These are phyloP conservation scores for Subacronicta megacephala DNA, from an alignment of 2,888 invertebrate species.

Conservation along the genomic window DNA sequence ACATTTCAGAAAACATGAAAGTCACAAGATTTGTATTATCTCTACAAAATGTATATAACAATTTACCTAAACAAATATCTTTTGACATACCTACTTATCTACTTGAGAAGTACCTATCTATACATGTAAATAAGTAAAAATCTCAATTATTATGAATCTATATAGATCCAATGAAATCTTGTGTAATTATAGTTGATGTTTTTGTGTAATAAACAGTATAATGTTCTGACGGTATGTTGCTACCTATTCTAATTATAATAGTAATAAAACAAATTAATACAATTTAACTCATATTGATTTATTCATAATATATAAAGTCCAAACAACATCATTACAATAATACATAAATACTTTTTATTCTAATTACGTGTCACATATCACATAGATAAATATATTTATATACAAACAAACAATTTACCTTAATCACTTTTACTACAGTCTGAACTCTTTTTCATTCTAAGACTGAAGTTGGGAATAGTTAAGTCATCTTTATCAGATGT, in stretches of 20 bases:
- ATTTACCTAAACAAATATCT: constrained; percentile 3
- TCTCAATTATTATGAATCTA: not conserved
- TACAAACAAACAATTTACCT: constrained; percentile 52
- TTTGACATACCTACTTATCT: constrained; percentile 1
- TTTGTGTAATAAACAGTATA: constrained; percentile 29
- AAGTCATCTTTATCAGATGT: constrained; percentile 85
- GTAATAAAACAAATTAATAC: constrained; percentile 17
- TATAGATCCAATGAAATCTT: constrained; percentile 36
- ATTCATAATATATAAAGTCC: constrained; percentile 53
- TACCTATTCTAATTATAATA: constrained; percentile 30
- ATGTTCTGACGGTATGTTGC: constrained; percentile 16
- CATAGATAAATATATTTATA: constrained; percentile 50
- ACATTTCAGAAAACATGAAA: constrained; percentile 23
- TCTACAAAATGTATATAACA: constrained; percentile 4
- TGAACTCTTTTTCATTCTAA: constrained; percentile 76
- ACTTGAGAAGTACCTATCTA: no score
- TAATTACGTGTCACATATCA: constrained; percentile 36
- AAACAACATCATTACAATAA: constrained; percentile 46
- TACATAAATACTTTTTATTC: constrained; percentile 37
- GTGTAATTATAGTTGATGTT: constrained; percentile 24
- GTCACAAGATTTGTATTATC: constrained; percentile 13
- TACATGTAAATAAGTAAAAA: not conserved
- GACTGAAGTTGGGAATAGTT: constrained; percentile 84
- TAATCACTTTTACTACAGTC: constrained; percentile 82
- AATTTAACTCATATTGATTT: constrained; percentile 60